Conservation (phyloP, 2,888 invertebrate species). For the Apodemia zela region DNA sequence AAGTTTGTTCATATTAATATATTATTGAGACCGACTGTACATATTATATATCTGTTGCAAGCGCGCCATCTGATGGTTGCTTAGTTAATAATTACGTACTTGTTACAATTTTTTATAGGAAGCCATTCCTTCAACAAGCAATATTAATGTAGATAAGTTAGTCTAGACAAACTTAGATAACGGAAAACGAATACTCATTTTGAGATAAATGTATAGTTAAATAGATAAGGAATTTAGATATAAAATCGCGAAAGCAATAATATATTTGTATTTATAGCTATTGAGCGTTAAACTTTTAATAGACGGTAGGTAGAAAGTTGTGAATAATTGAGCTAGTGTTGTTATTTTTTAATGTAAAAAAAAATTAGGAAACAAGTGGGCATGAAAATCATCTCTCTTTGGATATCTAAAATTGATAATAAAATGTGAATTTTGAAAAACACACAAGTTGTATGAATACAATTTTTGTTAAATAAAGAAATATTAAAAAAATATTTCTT, state of each 20-base stretch:
- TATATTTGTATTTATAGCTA: conserved; percentile 79
- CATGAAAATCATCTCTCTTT: conserved; percentile 34
- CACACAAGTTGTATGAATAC: no score
- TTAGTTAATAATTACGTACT: conserved; percentile 52
- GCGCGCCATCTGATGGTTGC: conserved; percentile 69
- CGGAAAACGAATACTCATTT: conserved; percentile 72
- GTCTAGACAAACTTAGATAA: conserved; percentile 64
- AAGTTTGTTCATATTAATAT: conserved; percentile 1
- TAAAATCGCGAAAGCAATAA: conserved; percentile 77
- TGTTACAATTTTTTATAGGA: conserved; percentile 64
- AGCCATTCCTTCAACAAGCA: conserved; percentile 74
- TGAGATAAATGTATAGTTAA: conserved; percentile 69
- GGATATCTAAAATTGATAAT: no score
- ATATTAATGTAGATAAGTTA: conserved; percentile 68
- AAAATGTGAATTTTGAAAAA: no score
- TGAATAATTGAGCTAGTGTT: conserved; percentile 70
- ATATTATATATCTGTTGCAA: conserved; percentile 45
- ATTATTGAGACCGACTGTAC: conserved; percentile 19
- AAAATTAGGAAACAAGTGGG: conserved; percentile 39
- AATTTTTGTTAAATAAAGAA: no score
- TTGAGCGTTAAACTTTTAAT: conserved; percentile 78
- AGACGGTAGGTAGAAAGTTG: conserved; percentile 73
- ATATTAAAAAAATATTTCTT: no score
- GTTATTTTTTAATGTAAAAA: conserved; percentile 68
- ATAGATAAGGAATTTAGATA: conserved; percentile 55